Percentiles rank a stretch among this genome's conserved stretches.
phyloP scores from a whole-genome alignment of 2,113 vertebrate species.

The Tenrec ecaudatus region DNA sequence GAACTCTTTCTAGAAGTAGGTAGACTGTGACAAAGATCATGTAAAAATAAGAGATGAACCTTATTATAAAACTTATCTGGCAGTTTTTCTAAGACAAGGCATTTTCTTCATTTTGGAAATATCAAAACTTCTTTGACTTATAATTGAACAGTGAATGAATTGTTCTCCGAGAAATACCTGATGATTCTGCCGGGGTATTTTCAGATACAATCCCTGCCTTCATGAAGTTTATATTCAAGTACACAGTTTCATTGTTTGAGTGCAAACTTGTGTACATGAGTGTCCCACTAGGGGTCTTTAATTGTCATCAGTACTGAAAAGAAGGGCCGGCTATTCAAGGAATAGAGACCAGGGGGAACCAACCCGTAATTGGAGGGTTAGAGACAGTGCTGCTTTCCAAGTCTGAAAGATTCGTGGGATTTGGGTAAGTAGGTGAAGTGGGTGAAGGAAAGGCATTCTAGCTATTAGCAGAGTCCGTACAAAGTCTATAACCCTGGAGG shows the following conservation, averaged over 20 bases:
- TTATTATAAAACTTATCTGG: slow-evolving; percentile 4
- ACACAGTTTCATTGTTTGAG: not conserved
- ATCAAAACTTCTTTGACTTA: no score
- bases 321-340: not conserved
- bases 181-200: not conserved
- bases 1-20: slow-evolving; percentile 46
- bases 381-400: not conserved
- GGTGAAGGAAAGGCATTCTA: not conserved
- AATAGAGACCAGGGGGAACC: not conserved
- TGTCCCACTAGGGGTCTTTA: not conserved
- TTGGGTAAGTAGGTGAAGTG: not conserved
- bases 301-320: not conserved
- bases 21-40: not conserved
- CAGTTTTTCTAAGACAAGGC: not conserved
- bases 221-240: not conserved
- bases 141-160: no score
- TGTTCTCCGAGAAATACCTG: not conserved
- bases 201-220: not conserved
- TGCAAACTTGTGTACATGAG: not conserved
- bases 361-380: not conserved
- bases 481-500: not conserved
- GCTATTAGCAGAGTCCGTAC: not conserved
- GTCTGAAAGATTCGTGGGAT: not conserved
- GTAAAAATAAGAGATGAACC: not conserved
- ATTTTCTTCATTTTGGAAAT: not conserved